Base-by-base conservation (phyloP, 2,113 vertebrate genomes). In the Tachycineta bicolor region DNA sequence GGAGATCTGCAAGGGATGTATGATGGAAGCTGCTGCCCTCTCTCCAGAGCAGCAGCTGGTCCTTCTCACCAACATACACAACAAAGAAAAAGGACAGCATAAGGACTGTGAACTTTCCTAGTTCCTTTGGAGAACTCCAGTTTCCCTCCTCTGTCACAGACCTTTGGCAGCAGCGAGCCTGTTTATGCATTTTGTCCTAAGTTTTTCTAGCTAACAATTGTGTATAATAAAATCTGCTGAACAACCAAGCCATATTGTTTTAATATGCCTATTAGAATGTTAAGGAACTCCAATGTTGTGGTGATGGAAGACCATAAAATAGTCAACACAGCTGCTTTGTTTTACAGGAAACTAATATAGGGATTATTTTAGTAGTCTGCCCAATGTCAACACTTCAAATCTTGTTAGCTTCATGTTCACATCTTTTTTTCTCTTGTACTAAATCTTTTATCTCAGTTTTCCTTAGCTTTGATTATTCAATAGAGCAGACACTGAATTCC, bases 401-500 rank as follows among this genome's bases (percentile, higher is more conserved):
- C 55, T 70, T 70, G 28, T 89, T 89, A 91, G 28, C 14, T 80
- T 94, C 83, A 86, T 1, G 5, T 65, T 77, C 59, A 37, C 37
- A 39, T 64, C 9, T 74, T 82, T 76, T 91, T 82, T 76, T 41
- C 22, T 80, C 49, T 86, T 83, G 24, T 41, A 55, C 58, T 80
- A 68, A 46, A 62, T 47, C 8, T 94, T 90, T 74, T 89, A 70
- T 73, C 64, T 62, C 17, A 43, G 14, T 52, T 85, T 83, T 83
- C 69, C 37, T 77, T 89, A 89, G 49, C 50, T 65, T 91, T 89
- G 81, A 70, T 96, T 81, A 81, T 84, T 87, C 87, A 87, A 24
- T 43, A 70, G 64, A 91, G 64, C 60, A 87, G 73, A 94, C 96
- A 89, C 25, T 26, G 60, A 89, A 87, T 46, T 24, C 29, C 23